Percentiles rank a stretch among this genome's conserved stretches.
phyloP scores from a whole-genome alignment of 2,113 vertebrate species.

The Microcebus ravelobensis region DNA sequence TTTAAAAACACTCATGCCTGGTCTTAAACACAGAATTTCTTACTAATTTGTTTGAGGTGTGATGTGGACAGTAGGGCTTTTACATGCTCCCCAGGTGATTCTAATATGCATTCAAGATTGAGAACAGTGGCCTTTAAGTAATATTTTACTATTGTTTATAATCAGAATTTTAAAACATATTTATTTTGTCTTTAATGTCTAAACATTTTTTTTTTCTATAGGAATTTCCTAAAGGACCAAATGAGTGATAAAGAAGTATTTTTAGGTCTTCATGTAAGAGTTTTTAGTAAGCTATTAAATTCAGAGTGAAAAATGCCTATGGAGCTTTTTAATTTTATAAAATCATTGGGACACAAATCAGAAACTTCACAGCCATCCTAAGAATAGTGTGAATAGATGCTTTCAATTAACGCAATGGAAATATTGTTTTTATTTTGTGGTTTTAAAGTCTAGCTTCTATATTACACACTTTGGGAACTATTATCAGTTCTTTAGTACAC shows the following conservation, averaged over 20 bases:
- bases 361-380: not conserved
- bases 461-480: not conserved
- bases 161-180: slow-evolving; percentile 19
- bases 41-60: not conserved
- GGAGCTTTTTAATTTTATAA: slow-evolving; percentile 44
- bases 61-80: not conserved
- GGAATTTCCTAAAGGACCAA: slow-evolving; percentile 8
- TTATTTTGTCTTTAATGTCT: slow-evolving; percentile 21
- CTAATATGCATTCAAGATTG: not conserved
- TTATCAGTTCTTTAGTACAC: slow-evolving; percentile 36
- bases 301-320: not conserved
- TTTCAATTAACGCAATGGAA: slow-evolving; percentile 23
- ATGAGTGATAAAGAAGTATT: not conserved
- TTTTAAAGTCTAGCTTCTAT: slow-evolving; percentile 15
- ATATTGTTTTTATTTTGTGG: slow-evolving; percentile 10
- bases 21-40: not conserved
- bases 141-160: not conserved
- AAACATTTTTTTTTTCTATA: not conserved
- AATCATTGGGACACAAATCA: not conserved
- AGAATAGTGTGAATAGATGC: slow-evolving; percentile 5
- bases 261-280: not conserved
- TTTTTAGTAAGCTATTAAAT: slow-evolving; percentile 29
- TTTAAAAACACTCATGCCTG: not conserved
- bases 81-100: not conserved
- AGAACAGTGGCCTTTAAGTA: not conserved